phyloP scores from a whole-genome alignment of 1,140 invertebrate genomes.

The Nasonia longicornis region DNA sequence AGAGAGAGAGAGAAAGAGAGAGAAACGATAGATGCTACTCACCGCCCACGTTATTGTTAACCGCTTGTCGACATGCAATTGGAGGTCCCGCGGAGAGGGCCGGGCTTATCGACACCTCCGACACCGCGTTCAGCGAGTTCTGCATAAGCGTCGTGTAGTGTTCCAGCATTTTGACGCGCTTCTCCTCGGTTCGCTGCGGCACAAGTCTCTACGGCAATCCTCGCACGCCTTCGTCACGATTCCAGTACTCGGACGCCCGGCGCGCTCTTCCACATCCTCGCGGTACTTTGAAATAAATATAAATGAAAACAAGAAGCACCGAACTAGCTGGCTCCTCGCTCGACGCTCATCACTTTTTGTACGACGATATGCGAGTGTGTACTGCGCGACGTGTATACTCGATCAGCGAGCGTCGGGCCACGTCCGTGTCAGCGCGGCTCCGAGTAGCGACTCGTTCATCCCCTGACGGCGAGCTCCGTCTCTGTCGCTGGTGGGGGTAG shows the following conservation, averaged over 20 bases:
- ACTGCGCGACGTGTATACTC: no score
- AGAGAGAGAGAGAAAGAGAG: no score
- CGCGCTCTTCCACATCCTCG: slow-evolving; percentile 10
- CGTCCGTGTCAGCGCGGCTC: slow-evolving; percentile 3
- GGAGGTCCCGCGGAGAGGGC: slow-evolving; percentile 32
- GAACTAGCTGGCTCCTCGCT: background rate
- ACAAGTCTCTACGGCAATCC: background rate
- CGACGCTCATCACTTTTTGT: no score
- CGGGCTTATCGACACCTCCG: slow-evolving; percentile 25
- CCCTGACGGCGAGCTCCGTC: background rate
- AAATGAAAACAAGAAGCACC: no score
- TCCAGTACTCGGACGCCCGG: background rate
- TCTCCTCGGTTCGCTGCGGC: background rate
- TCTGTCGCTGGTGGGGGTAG: slow-evolving; percentile 11
- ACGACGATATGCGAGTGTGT: background rate
- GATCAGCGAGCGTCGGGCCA: background rate
- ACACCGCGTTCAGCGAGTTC: slow-evolving; percentile 11
- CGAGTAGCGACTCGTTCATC: background rate
- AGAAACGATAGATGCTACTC: background rate
- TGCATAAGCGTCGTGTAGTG: slow-evolving; percentile 36
- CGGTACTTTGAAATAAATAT: no score
- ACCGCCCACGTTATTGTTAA: slow-evolving; percentile 48
- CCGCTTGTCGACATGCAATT: slow-evolving; percentile 39
- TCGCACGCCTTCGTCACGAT: slow-evolving; percentile 19
- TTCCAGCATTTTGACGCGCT: slow-evolving; percentile 17